Evolutionary conservation across 2,797 vertebrate species (phyloP).

Genomic region (Phrynocephalus vlangalii): DNA sequence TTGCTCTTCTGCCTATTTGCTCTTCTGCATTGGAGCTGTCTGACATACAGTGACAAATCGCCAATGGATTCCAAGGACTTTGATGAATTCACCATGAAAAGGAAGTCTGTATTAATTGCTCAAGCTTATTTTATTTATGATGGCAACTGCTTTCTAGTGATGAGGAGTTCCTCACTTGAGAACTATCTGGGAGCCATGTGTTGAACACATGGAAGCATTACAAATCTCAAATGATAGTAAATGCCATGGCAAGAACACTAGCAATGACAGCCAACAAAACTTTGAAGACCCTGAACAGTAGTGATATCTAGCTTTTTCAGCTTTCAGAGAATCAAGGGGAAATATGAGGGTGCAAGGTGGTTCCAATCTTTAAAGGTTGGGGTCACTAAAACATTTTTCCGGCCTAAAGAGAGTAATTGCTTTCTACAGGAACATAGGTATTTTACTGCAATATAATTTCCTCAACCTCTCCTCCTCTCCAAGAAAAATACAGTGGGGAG

Average conservation of each 20-base stretch:
- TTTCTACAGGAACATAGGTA: constrained; percentile 43
- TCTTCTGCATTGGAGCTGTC: constrained; percentile 8
- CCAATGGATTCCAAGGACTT: constrained; percentile 22
- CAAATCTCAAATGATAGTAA: constrained; percentile 36
- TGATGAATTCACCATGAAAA: constrained; percentile 51
- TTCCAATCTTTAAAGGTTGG: constrained; percentile 40
- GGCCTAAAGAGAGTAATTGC: constrained; percentile 25
- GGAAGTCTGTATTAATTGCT: constrained; percentile 37
- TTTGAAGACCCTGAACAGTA: constrained; percentile 31
- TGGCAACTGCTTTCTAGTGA: constrained; percentile 44
- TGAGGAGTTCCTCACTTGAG: constrained; percentile 38
- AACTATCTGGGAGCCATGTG: constrained; percentile 53
- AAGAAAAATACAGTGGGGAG: constrained; percentile 57
- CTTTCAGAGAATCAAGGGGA: background rate
- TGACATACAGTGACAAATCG: constrained; percentile 37
- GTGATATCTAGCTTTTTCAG: background rate
- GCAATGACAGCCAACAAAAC: constrained; percentile 40
- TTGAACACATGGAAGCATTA: constrained; percentile 51
- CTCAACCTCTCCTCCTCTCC: constrained; percentile 40
- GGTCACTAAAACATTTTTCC: constrained; percentile 37
- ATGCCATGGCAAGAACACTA: constrained; percentile 39
- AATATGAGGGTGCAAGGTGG: background rate
- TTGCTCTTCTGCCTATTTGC: background rate
- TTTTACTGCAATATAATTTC: constrained; percentile 40
- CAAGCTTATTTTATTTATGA: constrained; percentile 61